Evolutionary conservation across 2,113 vertebrate species (phyloP), one percentile per base, ranked within the genome.

Genomic region (Sinosuthora webbiana): DNA sequence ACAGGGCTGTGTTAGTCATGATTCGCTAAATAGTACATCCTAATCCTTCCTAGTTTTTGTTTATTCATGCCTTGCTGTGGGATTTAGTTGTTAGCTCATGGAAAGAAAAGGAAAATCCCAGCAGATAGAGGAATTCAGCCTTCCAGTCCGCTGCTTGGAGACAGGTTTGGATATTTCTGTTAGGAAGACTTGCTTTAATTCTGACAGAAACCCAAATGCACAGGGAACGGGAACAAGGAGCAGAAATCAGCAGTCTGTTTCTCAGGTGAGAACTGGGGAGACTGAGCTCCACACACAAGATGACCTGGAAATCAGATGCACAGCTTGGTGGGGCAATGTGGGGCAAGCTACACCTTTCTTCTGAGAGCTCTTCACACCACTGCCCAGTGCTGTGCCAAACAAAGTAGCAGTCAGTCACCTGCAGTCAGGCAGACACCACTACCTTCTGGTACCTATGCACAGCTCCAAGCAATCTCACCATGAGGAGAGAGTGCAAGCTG

Each of bases 21-120:
- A 97, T 97, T 97, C 70, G 47, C 96, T 97, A 97, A 98, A 97
- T 90, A 97, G 90, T 85, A 93, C 73, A 7, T 93, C 93, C 81
- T 98, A 98, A 98, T 98, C 97, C 96, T 42, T 79, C 93, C 95
- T 93, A 86, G 93, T 97, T 97, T 95, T 97, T 98, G 98, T 98
- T 97, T 98, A 97, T 97, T 95, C 89, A 55, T 95, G 97, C 95
- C 93, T 96, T 96, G 91, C 93, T 95, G 93, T 97, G 87, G 95
- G 97, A 98, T 97, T 98, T 97, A 97, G 93, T 45, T 57, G 77
- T 97, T 92, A 93, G 94, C 88, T 98, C 93, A 79, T 96, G 95
- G 95, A 97, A 97, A 96, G 93, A 93, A 94, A 97, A 96, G 86
- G 92, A 93, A 97, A 97, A 95, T 90, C 27, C 50, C 53, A 90